Evolutionary conservation across 2,797 vertebrate species (phyloP).

Genomic region (Semaprochilodus insignis): DNA sequence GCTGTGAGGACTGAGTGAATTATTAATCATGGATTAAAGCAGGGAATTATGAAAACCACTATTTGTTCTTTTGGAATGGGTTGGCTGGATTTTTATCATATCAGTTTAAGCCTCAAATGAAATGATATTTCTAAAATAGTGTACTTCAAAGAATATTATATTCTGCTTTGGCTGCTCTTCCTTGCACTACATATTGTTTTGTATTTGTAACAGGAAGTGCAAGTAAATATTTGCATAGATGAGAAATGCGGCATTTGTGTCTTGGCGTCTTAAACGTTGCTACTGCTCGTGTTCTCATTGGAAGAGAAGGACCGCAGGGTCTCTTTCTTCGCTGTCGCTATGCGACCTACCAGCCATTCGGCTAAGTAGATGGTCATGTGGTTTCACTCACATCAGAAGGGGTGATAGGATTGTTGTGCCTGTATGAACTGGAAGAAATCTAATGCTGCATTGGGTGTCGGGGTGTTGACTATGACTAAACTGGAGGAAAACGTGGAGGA

Average conservation of each 20-base stretch:
- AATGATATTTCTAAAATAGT: neutral
- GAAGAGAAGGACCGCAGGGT: conserved; percentile 23
- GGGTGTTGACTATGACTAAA: neutral
- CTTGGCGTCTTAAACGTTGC: neutral
- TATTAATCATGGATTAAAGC: conserved; percentile 74
- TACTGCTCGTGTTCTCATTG: conserved; percentile 43
- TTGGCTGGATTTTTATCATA: conserved; percentile 46
- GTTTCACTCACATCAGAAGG: conserved; percentile 4
- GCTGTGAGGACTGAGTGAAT: conserved; percentile 75
- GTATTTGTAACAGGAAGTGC: neutral
- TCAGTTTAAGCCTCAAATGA: conserved; percentile 37
- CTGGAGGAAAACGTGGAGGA: neutral
- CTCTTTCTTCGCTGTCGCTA: conserved; percentile 45
- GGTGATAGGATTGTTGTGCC: conserved; percentile 7
- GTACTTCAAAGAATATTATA: neutral
- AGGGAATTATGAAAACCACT: conserved; percentile 62
- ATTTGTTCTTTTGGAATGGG: conserved; percentile 58
- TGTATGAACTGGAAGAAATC: conserved; percentile 1
- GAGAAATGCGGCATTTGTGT: conserved; percentile 17
- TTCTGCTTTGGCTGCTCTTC: neutral
- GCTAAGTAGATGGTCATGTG: conserved; percentile 28
- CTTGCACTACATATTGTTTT: neutral
- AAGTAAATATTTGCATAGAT: conserved; percentile 13
- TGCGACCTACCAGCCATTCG: conserved; percentile 36
- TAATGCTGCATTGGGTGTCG: conserved; percentile 1